Evolutionary conservation across 2,797 vertebrate species (phyloP).

Genomic region (Typhlichthys subterraneus): DNA sequence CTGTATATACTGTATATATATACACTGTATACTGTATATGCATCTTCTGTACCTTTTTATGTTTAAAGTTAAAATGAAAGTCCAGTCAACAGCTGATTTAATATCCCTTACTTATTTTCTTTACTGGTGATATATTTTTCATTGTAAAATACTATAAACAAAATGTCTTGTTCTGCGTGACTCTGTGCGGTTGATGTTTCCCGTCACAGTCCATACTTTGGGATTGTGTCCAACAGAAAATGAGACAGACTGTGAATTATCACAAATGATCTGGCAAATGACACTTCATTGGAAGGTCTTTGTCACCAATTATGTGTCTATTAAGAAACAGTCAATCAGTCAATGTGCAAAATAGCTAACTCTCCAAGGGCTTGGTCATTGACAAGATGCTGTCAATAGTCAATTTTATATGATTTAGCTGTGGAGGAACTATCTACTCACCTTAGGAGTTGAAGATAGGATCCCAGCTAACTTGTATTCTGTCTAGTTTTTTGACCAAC

Average conservation of each 20-base stretch:
- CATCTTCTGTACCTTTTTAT: constrained; percentile 13
- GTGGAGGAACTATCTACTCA: constrained; percentile 80
- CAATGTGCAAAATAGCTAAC: constrained; percentile 87
- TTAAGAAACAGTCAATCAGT: constrained; percentile 98
- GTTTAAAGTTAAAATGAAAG: neutral
- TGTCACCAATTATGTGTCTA: constrained; percentile 99
- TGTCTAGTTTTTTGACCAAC: constrained; percentile 54
- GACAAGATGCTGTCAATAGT: constrained; percentile 91
- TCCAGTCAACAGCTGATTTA: neutral
- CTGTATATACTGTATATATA: neutral
- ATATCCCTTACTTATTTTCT: constrained; percentile 33
- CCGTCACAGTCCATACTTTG: constrained; percentile 70
- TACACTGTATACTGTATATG: neutral
- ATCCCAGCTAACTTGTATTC: constrained; percentile 47
- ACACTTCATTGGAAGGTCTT: constrained; percentile 94
- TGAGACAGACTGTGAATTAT: constrained; percentile 84
- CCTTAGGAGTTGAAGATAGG: constrained; percentile 70
- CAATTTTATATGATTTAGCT: constrained; percentile 86
- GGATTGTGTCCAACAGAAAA: constrained; percentile 80
- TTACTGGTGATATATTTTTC: constrained; percentile 45
- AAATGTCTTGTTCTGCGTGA: constrained; percentile 56
- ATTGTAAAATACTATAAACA: constrained; percentile 38
- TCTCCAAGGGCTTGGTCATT: constrained; percentile 87
- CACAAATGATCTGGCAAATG: constrained; percentile 84
- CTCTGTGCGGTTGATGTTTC: constrained; percentile 61